Evolutionary conservation across 1,140 invertebrate species (phyloP), one percentile per base, ranked within the genome.

Genomic region (Kradibia gibbosae): DNA sequence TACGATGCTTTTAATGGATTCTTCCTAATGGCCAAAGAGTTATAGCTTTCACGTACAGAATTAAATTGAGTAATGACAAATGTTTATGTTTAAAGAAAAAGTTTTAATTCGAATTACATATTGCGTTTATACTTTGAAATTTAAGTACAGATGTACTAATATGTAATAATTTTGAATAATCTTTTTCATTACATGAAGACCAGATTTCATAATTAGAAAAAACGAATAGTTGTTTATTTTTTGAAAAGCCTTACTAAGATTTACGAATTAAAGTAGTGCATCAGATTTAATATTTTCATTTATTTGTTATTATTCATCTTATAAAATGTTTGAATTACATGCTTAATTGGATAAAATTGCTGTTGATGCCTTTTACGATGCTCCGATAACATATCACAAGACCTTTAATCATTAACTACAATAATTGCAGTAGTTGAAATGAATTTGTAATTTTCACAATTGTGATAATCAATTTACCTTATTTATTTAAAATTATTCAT

Each of bases 11-110:
- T 81, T 74, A 60, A 86, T 74, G 74, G 80, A 86, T 87, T 87
- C 86, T 87, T 87, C 85, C 83, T 80, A 82, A 87, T 82, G 85
- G 85, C 86, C 86, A 87, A 87, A 87, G 86, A 87, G 82, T n/a
- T n/a, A 85, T 71, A 74, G 84, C 84, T 86, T 80, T 85, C 82
- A 84, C 50, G 80, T 82, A 83, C 72, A 84, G 76, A 85, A 84
- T 82, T 82, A 53, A 72, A 83, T 83, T 80, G 76, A 76, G 31
- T 78, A 67, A 81, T 39, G 10, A 11, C 65, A 74, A 80, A 73
- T 55, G 75, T 76, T 36, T 74, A 80, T 31, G 50, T 74, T 53
- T 80, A 2, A 8, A 72, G 0, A 71, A 72, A n/a, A 50, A 45
- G 4, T 80, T 25, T 50, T 65, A 74, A 53, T 2, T 50, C 10